Evolutionary conservation across 2,797 vertebrate species (phyloP).

Genomic region (Remorina albescens): DNA sequence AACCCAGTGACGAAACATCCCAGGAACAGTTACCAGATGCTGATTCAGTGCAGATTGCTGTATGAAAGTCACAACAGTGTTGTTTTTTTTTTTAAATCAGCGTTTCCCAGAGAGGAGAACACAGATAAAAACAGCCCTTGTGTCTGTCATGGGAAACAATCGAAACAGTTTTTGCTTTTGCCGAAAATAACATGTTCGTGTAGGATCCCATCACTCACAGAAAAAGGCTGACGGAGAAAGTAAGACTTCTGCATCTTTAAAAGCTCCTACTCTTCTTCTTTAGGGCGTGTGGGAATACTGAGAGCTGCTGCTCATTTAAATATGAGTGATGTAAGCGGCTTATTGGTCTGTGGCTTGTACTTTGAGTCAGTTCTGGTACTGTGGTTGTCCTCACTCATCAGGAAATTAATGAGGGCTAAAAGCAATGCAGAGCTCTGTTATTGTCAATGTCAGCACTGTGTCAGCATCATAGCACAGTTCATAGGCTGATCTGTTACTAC

Average conservation of each 20-base stretch:
- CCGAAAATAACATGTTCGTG: not conserved
- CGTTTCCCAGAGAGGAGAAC: not conserved
- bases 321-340: constrained; percentile 1
- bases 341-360: constrained; percentile 12
- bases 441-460: not conserved
- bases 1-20: not conserved
- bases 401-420: constrained; percentile 11
- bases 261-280: not conserved
- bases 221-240: not conserved
- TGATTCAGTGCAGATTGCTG: not conserved
- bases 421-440: constrained; percentile 18
- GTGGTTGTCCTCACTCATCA: constrained; percentile 14
- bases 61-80: not conserved
- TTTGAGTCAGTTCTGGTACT: not conserved
- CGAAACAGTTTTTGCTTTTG: not conserved
- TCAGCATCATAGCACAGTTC: constrained; percentile 1
- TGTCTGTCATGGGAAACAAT: not conserved
- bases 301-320: constrained; percentile 31
- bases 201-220: not conserved
- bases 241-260: not conserved
- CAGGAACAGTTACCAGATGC: not conserved
- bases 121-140: not conserved
- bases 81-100: too few species aligned
- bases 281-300: not conserved
- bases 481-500: not conserved